phyloP scores from a whole-genome alignment of 1,140 invertebrate species.

The Papilio polytes region DNA sequence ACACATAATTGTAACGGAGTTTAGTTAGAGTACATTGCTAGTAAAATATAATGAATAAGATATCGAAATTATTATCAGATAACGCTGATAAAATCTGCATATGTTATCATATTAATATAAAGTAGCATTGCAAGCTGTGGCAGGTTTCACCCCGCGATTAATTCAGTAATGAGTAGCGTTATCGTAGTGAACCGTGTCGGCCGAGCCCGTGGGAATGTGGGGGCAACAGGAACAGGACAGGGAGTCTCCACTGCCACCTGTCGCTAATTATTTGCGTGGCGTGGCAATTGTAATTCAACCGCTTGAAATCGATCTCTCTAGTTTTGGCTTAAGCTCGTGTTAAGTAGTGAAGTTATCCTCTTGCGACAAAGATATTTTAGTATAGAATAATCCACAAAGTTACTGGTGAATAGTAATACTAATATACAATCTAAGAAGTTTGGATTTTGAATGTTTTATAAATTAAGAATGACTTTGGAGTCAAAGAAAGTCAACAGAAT shows the following conservation, averaged over 20 bases:
- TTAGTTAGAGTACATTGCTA: not conserved
- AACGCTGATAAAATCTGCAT: too few relatives aligned
- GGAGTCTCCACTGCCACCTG: not conserved
- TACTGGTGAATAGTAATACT: not conserved
- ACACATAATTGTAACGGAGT: not conserved
- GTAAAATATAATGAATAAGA: too few relatives aligned
- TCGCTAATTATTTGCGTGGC: not conserved
- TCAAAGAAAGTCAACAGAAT: not conserved
- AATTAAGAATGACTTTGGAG: not conserved
- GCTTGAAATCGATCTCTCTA: not conserved
- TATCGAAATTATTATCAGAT: too few relatives aligned
- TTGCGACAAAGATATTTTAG: too few relatives aligned
- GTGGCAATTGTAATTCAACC: not conserved
- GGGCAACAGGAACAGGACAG: not conserved
- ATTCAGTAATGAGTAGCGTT: not conserved
- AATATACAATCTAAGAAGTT: not conserved
- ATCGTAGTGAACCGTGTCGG: not conserved
- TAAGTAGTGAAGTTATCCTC: not conserved
- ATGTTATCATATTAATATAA: not conserved
- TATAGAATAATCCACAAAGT: too few relatives aligned
- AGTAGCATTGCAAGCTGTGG: not conserved
- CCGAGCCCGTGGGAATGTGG: slow-evolving; percentile 2
- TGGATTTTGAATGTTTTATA: not conserved
- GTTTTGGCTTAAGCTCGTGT: not conserved
- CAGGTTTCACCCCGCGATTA: too few relatives aligned